phyloP scores from a whole-genome alignment of 2,113 vertebrate species.

The Xiphophorus hellerii region DNA sequence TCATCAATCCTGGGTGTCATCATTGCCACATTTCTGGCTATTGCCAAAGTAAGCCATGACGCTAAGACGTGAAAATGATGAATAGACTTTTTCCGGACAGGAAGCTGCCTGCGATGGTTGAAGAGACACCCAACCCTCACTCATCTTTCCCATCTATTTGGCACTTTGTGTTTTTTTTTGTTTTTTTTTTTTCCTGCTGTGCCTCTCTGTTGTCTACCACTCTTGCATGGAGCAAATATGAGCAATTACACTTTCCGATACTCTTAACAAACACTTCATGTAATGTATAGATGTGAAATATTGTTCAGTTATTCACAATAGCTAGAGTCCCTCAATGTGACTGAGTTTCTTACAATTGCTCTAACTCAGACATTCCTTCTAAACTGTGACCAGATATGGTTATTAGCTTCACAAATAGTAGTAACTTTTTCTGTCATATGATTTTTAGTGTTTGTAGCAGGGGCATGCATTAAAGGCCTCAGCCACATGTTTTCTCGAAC shows the following conservation, averaged over 20 bases:
- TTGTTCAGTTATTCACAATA: neutral
- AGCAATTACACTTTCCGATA: neutral
- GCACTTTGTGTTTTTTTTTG: slow-evolving; percentile 46
- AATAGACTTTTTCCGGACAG: slow-evolving; percentile 80
- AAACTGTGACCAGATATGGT: slow-evolving; percentile 47
- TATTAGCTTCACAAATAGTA: slow-evolving; percentile 51
- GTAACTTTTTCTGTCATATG: slow-evolving; percentile 49
- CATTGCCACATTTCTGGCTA: slow-evolving; percentile 75
- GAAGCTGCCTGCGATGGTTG: slow-evolving; percentile 66
- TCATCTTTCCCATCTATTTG: slow-evolving; percentile 72
- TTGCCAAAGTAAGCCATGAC: slow-evolving; percentile 78
- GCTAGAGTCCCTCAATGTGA: slow-evolving; percentile 13
- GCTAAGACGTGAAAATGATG: slow-evolving; percentile 79
- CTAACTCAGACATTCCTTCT: slow-evolving; percentile 39
- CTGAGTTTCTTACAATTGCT: slow-evolving; percentile 31
- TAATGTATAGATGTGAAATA: neutral
- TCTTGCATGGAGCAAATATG: slow-evolving; percentile 3
- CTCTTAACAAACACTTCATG: neutral
- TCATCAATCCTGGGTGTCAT: slow-evolving; percentile 82
- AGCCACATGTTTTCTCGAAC: slow-evolving; percentile 41
- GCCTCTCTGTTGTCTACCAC: slow-evolving; percentile 50
- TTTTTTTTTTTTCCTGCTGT: slow-evolving; percentile 50
- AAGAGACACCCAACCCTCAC: slow-evolving; percentile 72
- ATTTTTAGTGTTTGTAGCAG: slow-evolving; percentile 56
- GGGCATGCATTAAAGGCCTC: slow-evolving; percentile 34